Evolutionary conservation across 1,140 invertebrate genomes (phyloP), one percentile per base, ranked within the genome.

Genomic region (Ips typographus): DNA sequence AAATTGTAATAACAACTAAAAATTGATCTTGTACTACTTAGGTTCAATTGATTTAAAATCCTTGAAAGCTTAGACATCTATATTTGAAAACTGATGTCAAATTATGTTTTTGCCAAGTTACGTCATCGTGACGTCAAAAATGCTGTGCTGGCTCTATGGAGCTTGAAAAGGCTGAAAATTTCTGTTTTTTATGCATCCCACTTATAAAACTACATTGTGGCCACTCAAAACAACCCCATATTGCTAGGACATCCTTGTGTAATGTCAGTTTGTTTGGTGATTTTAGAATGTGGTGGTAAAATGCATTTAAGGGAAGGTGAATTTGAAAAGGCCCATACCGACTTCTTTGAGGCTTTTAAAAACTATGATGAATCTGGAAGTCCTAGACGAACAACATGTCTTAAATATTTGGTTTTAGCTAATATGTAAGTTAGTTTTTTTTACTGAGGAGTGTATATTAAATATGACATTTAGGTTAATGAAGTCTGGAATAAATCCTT

Each of bases 291-390:
- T 84, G 98, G 98, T 39, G 98, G 98, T 0, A 99, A 99, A 84
- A 99, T 99, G 98, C 98, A 99, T 84, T 83, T 99, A 44, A 87
- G 98, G 56, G 97, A 99, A 85, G 95, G 95, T 22, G 96, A 98
- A 84, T 99, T 98, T 83, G 96, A 98, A 80, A 95, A 98, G 82
- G 97, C 98, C 3, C 96, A 99, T 80, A 99, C 96, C 2, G 98
- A 99, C 80, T 99, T 99, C 82, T 99, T 99, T 83, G 97, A 99
- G 83, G 98, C 98, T 2, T 99, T 99, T 81, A 99, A 99, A 85
- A 99, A 99, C 82, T 99, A 99, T 80, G 98, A 99, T 86, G 98
- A 99, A 83, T 98, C 96, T 47, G 98, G 98, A n/a, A 98, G 94
- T 75, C 95, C 96, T 47, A 85, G 98, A 70, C 85, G 98, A 74